Conservation (phyloP, 1,140 invertebrate genomes). For the Saccostrea echinata region DNA sequence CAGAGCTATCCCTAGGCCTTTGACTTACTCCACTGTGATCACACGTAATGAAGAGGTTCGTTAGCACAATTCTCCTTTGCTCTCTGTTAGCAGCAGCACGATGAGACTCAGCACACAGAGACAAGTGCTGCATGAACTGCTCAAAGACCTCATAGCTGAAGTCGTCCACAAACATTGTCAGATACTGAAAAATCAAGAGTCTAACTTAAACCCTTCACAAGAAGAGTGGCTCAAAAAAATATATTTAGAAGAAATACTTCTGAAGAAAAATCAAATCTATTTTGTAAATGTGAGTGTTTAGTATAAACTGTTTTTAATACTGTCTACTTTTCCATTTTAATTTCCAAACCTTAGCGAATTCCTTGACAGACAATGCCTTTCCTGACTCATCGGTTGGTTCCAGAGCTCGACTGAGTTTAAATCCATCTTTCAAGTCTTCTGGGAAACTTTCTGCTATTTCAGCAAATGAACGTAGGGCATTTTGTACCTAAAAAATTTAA, state of each 20-base stretch:
- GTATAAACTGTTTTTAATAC: no score
- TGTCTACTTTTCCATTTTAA: no score
- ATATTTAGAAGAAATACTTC: no score
- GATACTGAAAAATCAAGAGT: constrained; percentile 69
- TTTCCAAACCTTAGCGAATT: constrained; percentile 73
- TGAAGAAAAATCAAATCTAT: no score
- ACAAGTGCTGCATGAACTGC: constrained; percentile 76
- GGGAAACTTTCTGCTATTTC: constrained; percentile 76
- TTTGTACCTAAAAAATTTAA: constrained; percentile 73
- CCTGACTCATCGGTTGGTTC: constrained; percentile 77
- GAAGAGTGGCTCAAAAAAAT: no score
- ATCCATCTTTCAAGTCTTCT: constrained; percentile 72
- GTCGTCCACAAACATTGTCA: constrained; percentile 70
- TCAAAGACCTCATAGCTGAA: constrained; percentile 75
- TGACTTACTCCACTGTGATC: constrained; percentile 77
- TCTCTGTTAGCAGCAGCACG: constrained; percentile 69
- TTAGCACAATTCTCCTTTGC: constrained; percentile 69
- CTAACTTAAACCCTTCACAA: no score
- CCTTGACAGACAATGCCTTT: constrained; percentile 69
- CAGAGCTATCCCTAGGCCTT: no score
- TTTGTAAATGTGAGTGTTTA: no score
- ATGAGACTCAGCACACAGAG: constrained; percentile 74
- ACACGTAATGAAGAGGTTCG: constrained; percentile 77
- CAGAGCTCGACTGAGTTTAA: constrained; percentile 70
- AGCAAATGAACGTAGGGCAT: constrained; percentile 76